phyloP scores from a whole-genome alignment of 2,888 invertebrate genomes.

The Eristalis pertinax region DNA sequence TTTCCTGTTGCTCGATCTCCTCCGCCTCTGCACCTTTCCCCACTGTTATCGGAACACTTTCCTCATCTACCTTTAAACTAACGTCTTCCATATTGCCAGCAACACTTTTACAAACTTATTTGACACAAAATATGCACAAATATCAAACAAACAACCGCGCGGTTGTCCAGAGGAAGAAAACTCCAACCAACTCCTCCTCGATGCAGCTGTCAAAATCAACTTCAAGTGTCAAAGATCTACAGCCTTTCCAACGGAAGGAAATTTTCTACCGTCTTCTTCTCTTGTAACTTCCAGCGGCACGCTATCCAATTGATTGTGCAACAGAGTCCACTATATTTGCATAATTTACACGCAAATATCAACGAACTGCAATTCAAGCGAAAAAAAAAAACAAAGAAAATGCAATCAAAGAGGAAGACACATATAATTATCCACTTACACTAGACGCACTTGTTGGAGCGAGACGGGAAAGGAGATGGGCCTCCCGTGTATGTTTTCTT shows the following conservation, averaged over 20 bases:
- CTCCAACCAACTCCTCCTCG: slow-evolving; percentile 43
- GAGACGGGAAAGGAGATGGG: slow-evolving; percentile 18
- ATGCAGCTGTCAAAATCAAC: slow-evolving; percentile 55
- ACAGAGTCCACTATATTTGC: slow-evolving; percentile 60
- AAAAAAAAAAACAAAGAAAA: slow-evolving; percentile 53
- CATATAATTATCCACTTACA: slow-evolving; percentile 47
- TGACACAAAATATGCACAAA: slow-evolving; percentile 19
- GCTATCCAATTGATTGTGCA: slow-evolving; percentile 58
- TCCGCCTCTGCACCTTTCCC: not conserved
- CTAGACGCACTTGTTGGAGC: slow-evolving; percentile 10
- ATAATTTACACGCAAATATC: slow-evolving; percentile 49
- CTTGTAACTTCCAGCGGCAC: slow-evolving; percentile 48
- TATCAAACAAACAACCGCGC: slow-evolving; percentile 61
- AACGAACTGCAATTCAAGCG: slow-evolving; percentile 55
- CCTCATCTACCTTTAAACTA: slow-evolving; percentile 43
- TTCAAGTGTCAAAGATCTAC: slow-evolving; percentile 47
- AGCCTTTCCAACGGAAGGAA: slow-evolving; percentile 43
- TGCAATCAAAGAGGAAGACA: slow-evolving; percentile 42
- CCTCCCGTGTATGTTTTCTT: not conserved
- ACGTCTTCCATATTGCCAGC: slow-evolving; percentile 44
- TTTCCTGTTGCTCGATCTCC: not conserved
- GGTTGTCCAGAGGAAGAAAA: slow-evolving; percentile 46
- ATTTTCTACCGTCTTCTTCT: slow-evolving; percentile 6
- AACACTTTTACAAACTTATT: slow-evolving; percentile 27
- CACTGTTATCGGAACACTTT: not conserved